A percentile compares a stretch with the other conserved stretches of the same genome.
Conservation (phyloP, 1,140 invertebrate species). For the Latrodectus geometricus region DNA sequence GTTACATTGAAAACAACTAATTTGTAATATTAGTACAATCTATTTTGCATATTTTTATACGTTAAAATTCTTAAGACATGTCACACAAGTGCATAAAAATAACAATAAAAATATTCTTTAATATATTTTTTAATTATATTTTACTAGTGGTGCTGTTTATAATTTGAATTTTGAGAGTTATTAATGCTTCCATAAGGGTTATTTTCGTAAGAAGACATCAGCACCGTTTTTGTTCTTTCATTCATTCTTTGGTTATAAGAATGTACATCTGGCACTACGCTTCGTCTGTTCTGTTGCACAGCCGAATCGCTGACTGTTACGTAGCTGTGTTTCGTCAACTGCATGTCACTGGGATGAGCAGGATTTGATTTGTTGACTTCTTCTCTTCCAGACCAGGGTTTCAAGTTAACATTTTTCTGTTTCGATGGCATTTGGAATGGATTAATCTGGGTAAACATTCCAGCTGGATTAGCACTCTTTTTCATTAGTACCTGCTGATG, state of each 20-base stretch:
- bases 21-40: no score
- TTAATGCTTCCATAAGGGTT: not conserved
- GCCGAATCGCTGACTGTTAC: not conserved
- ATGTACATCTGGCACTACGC: not conserved
- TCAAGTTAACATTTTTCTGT: not conserved
- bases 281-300: not conserved
- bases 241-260: not conserved
- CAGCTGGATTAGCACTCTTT: conserved; percentile 17
- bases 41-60: no score
- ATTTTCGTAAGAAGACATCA: not conserved
- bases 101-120: no score
- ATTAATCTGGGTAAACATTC: conserved; percentile 56
- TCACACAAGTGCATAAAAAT: no score
- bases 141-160: not conserved
- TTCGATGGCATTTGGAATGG: conserved; percentile 41
- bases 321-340: not conserved
- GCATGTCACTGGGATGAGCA: not conserved
- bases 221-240: not conserved
- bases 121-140: no score
- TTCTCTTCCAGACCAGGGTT: conserved; percentile 1
- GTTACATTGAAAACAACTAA: no score
- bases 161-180: not conserved
- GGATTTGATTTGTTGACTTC: not conserved
- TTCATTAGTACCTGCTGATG: not conserved
- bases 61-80: no score